Evolutionary conservation across 2,797 vertebrate genomes (phyloP).

Genomic region (Sebastes vulpes): DNA sequence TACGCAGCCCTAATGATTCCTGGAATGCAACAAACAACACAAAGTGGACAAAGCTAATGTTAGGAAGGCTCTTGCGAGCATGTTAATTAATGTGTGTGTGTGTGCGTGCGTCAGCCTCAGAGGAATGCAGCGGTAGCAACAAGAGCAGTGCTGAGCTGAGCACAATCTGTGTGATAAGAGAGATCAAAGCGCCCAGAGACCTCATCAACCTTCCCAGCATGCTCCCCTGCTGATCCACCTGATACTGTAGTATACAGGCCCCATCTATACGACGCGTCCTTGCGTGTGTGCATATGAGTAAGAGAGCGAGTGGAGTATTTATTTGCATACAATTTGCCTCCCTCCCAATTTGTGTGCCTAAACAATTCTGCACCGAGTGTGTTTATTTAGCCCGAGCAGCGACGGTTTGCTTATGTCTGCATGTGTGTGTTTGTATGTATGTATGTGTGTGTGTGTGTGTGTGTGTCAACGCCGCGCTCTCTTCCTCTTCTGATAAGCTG

Average conservation of each 20-base stretch:
- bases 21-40: neutral
- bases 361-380: conserved; percentile 11
- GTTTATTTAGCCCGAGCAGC: conserved; percentile 28
- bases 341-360: conserved; percentile 2
- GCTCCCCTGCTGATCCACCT: conserved; percentile 56
- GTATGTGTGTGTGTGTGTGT: neutral
- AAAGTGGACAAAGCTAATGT: neutral
- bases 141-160: conserved; percentile 53
- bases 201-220: conserved; percentile 63
- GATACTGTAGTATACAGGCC: conserved; percentile 30
- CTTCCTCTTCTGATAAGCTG: conserved; percentile 34
- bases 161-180: conserved; percentile 63
- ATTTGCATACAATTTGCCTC: conserved; percentile 36
- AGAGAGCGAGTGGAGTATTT: neutral
- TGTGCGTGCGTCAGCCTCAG: conserved; percentile 11
- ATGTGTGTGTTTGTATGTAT: neutral
- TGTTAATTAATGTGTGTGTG: neutral
- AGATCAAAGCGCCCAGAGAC: conserved; percentile 65
- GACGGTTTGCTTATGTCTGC: conserved; percentile 2
- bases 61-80: neutral
- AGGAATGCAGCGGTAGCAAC: conserved; percentile 54
- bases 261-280: neutral
- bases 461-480: neutral
- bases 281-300: neutral
- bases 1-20: neutral